Evolutionary conservation across 2,113 vertebrate species (phyloP).

Genomic region (Myocastor coypus): DNA sequence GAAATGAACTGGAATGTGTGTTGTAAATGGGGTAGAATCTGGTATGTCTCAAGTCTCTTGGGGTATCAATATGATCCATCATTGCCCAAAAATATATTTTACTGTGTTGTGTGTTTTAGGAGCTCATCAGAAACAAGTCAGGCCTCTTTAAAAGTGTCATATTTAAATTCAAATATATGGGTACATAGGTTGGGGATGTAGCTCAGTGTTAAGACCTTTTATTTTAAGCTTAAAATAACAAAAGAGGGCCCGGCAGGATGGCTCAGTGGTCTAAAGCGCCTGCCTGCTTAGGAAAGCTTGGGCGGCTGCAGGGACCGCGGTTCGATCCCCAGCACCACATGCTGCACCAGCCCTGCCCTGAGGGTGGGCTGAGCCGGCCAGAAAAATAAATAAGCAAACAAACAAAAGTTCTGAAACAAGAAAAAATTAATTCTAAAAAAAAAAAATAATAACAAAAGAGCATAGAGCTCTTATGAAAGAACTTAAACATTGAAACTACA

Average conservation of each 20-base stretch:
- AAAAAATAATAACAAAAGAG: no score
- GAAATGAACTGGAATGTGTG: not conserved
- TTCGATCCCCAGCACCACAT: no score
- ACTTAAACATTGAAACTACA: conserved; percentile 42
- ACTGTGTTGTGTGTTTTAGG: not conserved
- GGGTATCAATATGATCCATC: not conserved
- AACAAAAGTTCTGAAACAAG: no score
- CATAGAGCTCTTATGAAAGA: conserved; percentile 23
- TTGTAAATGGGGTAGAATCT: not conserved
- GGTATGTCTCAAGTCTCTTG: not conserved
- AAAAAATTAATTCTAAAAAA: no score
- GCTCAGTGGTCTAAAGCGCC: no score
- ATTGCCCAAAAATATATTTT: not conserved
- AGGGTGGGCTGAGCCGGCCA: no score
- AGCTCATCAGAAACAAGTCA: conserved; percentile 13
- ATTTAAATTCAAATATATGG: not conserved
- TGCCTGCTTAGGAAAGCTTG: no score
- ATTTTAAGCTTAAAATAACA: conserved; percentile 42
- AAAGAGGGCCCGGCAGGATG: no score
- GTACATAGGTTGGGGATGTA: not conserved
- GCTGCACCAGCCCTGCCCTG: no score
- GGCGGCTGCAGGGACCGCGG: no score
- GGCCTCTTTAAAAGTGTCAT: conserved; percentile 38
- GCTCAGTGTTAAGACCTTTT: not conserved
- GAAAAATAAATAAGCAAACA: no score